These are phyloP conservation scores for Julus scanicus DNA, from an alignment of 2,888 invertebrate species.

Conservation along the genomic window DNA sequence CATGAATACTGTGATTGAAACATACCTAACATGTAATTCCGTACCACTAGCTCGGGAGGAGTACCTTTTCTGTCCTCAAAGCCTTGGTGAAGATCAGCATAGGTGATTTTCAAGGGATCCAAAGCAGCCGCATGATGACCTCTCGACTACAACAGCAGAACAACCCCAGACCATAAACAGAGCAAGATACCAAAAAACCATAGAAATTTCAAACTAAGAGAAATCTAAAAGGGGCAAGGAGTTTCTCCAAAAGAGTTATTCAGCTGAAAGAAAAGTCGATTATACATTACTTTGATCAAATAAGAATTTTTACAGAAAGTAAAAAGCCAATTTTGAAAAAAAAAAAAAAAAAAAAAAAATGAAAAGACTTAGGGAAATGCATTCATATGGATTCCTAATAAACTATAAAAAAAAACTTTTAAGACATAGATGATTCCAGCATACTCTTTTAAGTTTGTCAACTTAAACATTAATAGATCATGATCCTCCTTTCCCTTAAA, in stretches of 20 bases:
- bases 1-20: background rate
- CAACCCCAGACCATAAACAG: constrained; percentile 46
- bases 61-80: constrained; percentile 66
- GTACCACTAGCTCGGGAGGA: constrained; percentile 93
- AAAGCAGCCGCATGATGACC: constrained; percentile 98
- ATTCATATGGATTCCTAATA: too few species aligned
- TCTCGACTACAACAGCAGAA: constrained; percentile 79
- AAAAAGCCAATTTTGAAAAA: background rate
- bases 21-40: constrained; percentile 97
- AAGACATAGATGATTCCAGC: too few species aligned
- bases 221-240: background rate
- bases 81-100: constrained; percentile 85
- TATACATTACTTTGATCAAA: background rate
- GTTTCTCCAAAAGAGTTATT: background rate
- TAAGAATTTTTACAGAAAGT: background rate
- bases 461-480: too few species aligned
- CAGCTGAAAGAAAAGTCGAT: background rate
- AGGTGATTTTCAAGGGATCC: constrained; percentile 97
- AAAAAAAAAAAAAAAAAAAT: too few species aligned
- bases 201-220: constrained; percentile 11
- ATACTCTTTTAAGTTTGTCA: too few species aligned
- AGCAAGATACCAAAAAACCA: constrained; percentile 3
- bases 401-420: too few species aligned
- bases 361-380: too few species aligned
- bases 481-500: too few species aligned